Evolutionary conservation across 2,888 invertebrate species (phyloP), one percentile per base, ranked within the genome.

Genomic region (Heliconius charithonia): DNA sequence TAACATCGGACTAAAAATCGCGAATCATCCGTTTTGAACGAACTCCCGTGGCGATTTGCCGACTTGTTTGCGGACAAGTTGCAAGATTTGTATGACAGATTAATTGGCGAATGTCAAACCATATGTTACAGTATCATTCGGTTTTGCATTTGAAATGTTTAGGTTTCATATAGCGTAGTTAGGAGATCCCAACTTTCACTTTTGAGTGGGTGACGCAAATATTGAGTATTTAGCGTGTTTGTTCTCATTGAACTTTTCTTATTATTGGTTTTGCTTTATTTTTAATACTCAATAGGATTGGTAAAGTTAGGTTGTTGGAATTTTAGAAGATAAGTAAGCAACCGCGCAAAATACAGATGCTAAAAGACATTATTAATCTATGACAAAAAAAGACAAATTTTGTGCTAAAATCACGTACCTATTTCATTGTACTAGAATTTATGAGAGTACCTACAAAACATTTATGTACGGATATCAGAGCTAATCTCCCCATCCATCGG

Each of bases 101-200:
- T 92, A 90, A 92, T 91, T 90, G 87, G 86, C 79, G 85, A 84
- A 85, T 87, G 87, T 89, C 89, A 88, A 86, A 89, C 89, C 88
- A 87, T 90, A 88, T 87, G 86, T 83, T 80, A 75, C 72, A 56
- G 71, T 79, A 72, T 13, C 69, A 56, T 76, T 71, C n/a, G 69
- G 67, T 29, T 72, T 65, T 62, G 27, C n/a, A 27, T 75, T 66
- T 77, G 71, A 51, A 65, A 62, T 72, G 41, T 41, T 41, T 69
- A 56, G 56, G 59, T 72, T 32, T 25, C 59, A 59, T 56, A n/a
- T 51, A n/a, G 32, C 1, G 13, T 72, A 59, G 56, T 32, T 59
- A 19, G 51, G 51, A 70, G 12, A 56, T 45, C 9, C 25, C 13
- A 71, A 72, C 56, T 59, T 72, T 72, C 72, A 56, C 59, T 72